Evolutionary conservation across 1,140 invertebrate species (phyloP).

Genomic region (Hylyphantes graminicola): DNA sequence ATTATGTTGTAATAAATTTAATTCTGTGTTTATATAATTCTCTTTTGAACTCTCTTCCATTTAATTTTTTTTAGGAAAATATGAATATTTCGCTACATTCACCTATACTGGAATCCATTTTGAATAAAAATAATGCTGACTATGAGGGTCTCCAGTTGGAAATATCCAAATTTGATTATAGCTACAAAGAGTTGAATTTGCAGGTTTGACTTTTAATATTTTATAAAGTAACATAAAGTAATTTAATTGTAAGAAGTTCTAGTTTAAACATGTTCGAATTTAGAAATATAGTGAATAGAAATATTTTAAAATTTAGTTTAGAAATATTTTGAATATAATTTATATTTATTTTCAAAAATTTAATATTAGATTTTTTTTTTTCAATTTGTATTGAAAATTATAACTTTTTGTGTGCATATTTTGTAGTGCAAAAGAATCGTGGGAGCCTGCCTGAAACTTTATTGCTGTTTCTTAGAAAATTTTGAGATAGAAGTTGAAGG

Average conservation of each 20-base stretch:
- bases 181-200: not conserved
- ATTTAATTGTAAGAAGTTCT: not conserved
- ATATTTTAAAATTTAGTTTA: too few species aligned
- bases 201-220: not conserved
- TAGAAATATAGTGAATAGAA: not conserved
- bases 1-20: too few species aligned
- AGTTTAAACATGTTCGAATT: not conserved
- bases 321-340: too few species aligned
- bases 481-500: slow-evolving; percentile 40
- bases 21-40: too few species aligned
- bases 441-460: slow-evolving; percentile 1
- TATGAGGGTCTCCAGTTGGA: not conserved
- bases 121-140: not conserved
- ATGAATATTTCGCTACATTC: slow-evolving; percentile 23
- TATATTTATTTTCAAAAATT: too few species aligned
- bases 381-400: not conserved
- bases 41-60: not conserved
- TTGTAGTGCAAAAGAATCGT: slow-evolving; percentile 10
- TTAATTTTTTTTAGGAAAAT: not conserved
- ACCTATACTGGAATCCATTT: not conserved
- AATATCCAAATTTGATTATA: not conserved
- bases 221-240: not conserved
- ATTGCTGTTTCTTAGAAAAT: slow-evolving; percentile 23
- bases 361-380: too few species aligned
- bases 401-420: not conserved